These are phyloP conservation scores for Tetramorium alpestre DNA, from an alignment of 1,140 invertebrate species.

Conservation along the genomic window DNA sequence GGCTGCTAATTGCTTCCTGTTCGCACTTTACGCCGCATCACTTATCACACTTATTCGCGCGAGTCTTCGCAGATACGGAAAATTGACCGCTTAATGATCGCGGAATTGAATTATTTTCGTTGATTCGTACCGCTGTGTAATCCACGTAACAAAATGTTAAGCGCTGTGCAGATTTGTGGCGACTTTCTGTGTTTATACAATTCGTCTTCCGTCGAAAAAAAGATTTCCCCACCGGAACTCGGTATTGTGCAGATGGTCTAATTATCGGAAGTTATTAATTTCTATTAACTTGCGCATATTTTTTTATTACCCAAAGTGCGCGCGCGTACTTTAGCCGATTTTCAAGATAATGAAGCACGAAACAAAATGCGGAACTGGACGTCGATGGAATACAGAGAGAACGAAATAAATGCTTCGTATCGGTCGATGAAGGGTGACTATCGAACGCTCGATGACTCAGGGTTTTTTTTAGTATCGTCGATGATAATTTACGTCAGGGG, in stretches of 20 bases:
- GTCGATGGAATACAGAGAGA: conserved; percentile 57
- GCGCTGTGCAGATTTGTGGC: not conserved
- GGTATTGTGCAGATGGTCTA: not conserved
- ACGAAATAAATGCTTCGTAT: conserved; percentile 58
- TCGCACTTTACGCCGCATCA: conserved; percentile 61
- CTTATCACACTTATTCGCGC: conserved; percentile 58
- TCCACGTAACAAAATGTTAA: conserved; percentile 13
- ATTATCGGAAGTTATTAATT: not conserved
- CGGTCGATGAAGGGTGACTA: conserved; percentile 74
- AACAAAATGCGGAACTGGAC: conserved; percentile 49
- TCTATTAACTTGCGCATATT: not conserved
- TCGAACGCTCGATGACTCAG: conserved; percentile 79
- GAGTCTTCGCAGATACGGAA: conserved; percentile 27
- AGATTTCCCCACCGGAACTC: not conserved
- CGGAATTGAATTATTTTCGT: conserved; percentile 21
- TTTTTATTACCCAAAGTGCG: not conserved
- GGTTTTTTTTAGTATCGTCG: conserved; percentile 77
- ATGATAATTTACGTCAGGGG: conserved; percentile 81
- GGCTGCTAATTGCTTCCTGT: conserved; percentile 73
- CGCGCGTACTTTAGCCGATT: not conserved
- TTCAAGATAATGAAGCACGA: conserved; percentile 20
- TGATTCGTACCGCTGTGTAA: conserved; percentile 8
- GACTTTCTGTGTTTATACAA: not conserved
- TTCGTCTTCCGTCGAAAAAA: not conserved
- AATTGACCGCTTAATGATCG: conserved; percentile 43